Percentiles rank a stretch among this genome's conserved stretches.
phyloP scores from a whole-genome alignment of 2,797 vertebrate genomes.

The Furcifer pardalis region DNA sequence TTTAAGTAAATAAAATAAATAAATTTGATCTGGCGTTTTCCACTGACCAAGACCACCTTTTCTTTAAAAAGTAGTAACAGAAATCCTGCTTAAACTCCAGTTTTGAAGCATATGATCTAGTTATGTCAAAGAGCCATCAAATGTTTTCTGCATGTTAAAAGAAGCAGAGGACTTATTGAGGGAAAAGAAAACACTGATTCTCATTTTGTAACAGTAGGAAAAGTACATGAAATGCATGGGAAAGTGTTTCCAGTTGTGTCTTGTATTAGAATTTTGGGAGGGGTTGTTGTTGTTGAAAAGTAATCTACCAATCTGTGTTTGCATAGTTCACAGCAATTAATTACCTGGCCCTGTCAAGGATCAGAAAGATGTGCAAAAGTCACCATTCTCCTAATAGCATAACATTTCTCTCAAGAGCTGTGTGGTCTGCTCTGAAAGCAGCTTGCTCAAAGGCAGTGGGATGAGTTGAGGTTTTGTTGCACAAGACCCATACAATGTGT shows the following conservation, averaged over 20 bases:
- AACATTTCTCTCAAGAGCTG: background rate
- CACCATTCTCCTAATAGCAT: background rate
- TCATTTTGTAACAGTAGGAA: background rate
- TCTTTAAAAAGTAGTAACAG: background rate
- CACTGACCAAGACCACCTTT: background rate
- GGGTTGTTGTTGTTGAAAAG: too few relatives aligned
- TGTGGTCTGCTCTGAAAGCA: background rate
- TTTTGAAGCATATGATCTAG: background rate
- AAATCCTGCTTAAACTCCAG: background rate
- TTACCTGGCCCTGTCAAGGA: background rate
- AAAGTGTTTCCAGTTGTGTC: background rate
- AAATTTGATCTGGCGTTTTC: background rate
- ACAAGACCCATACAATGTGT: background rate
- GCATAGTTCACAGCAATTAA: background rate
- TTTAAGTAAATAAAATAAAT: too few relatives aligned
- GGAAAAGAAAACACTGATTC: background rate
- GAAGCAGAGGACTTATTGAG: background rate
- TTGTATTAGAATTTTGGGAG: too few relatives aligned
- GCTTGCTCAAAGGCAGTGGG: background rate
- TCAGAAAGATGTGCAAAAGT: background rate
- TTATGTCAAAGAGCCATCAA: too few relatives aligned
- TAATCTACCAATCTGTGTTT: background rate
- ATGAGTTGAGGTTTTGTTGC: slow-evolving; percentile 1
- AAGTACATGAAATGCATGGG: background rate
- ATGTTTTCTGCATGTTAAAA: too few relatives aligned